Percentiles rank a stretch among this genome's conserved stretches.
Evolutionary conservation across 2,888 invertebrate genomes (phyloP).

Genomic region (Cacoxenus indagator): DNA sequence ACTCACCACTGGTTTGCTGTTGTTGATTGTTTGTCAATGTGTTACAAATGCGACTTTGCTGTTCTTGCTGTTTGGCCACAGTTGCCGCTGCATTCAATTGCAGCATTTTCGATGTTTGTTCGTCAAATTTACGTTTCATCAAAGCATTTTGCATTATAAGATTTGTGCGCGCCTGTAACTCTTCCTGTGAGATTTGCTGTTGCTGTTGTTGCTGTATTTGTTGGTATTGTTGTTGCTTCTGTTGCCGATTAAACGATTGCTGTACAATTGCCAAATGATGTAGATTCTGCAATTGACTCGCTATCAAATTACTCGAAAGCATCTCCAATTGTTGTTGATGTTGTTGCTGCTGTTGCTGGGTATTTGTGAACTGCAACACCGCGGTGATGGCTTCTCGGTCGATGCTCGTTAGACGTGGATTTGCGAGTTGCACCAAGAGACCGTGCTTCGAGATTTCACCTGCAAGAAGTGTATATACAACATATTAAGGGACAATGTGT

Average conservation of each 20-base stretch:
- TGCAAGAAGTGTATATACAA: slow-evolving; percentile 23
- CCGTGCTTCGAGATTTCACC: slow-evolving; percentile 69
- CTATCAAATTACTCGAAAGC: slow-evolving; percentile 61
- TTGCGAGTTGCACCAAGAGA: slow-evolving; percentile 63
- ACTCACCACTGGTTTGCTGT: too few species aligned
- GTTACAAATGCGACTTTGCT: slow-evolving; percentile 19
- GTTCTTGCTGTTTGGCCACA: slow-evolving; percentile 38
- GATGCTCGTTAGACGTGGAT: slow-evolving; percentile 61
- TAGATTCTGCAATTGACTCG: slow-evolving; percentile 67
- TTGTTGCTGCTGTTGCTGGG: slow-evolving; percentile 65
- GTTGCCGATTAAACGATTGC: slow-evolving; percentile 62
- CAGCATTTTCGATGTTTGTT: slow-evolving; percentile 62
- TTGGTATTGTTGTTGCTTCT: slow-evolving; percentile 49
- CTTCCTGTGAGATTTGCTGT: slow-evolving; percentile 61
- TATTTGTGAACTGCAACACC: slow-evolving; percentile 66
- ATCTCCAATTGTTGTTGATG: slow-evolving; percentile 63
- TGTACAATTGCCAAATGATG: slow-evolving; percentile 67
- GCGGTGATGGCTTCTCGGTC: slow-evolving; percentile 69
- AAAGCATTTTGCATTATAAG: slow-evolving; percentile 69
- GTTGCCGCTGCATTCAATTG: slow-evolving; percentile 48
- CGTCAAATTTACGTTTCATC: slow-evolving; percentile 67
- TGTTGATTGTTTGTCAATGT: not conserved
- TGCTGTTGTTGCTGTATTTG: slow-evolving; percentile 38
- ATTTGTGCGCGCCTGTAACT: slow-evolving; percentile 66
- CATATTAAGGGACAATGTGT: not conserved